A percentile compares a stretch with the other conserved stretches of the same genome.
Conservation (phyloP, 2,797 vertebrate genomes). For the Spheniscus humboldti region DNA sequence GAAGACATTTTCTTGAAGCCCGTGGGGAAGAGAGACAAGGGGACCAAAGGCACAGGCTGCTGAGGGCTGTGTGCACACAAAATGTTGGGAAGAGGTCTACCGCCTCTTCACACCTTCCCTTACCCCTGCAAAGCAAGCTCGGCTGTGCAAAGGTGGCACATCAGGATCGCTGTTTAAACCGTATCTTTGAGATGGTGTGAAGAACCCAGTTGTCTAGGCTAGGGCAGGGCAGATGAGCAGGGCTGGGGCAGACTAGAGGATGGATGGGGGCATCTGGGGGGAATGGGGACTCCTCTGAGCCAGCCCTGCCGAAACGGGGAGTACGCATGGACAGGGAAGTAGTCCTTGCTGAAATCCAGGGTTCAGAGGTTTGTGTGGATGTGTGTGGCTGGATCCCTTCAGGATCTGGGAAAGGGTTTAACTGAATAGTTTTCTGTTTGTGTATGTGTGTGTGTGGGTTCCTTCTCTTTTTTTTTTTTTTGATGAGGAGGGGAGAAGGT, state of each 20-base stretch:
- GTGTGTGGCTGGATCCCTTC: not conserved
- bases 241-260: not conserved
- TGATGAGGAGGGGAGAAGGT: not conserved
- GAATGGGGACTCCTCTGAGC: not conserved
- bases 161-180: not conserved
- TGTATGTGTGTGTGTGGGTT: rapidly evolving
- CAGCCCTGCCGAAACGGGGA: not conserved
- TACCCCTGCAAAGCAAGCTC: not conserved
- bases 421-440: not conserved
- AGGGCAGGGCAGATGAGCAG: not conserved
- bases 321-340: rapidly evolving
- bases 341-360: not conserved
- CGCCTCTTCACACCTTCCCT: not conserved
- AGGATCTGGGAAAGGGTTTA: not conserved
- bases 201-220: not conserved
- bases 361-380: not conserved
- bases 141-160: not conserved
- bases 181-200: not conserved
- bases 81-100: not conserved
- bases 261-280: rapidly evolving
- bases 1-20: not conserved
- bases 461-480: not conserved
- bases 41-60: not conserved
- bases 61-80: not conserved
- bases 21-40: rapidly evolving